Conservation (phyloP, 2,113 vertebrate genomes). For the Eublepharis macularius region DNA sequence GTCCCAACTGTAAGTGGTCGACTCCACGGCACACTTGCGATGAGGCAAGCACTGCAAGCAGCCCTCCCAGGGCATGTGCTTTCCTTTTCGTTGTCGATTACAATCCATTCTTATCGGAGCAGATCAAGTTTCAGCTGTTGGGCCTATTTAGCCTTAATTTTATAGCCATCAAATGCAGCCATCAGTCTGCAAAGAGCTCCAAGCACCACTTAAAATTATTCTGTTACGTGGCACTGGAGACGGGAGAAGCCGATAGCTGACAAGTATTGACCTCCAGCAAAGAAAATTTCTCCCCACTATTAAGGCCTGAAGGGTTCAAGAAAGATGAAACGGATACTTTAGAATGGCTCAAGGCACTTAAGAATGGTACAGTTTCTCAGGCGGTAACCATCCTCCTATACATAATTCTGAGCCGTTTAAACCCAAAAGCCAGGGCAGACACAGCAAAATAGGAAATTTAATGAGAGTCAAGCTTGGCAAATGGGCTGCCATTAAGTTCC, state of each 20-base stretch:
- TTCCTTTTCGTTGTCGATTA: background rate
- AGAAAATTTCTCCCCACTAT: background rate
- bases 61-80: too few relatives aligned
- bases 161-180: background rate
- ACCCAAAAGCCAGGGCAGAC: too few relatives aligned
- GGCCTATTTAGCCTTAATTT: background rate
- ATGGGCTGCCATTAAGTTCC: too few relatives aligned
- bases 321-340: background rate
- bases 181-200: background rate
- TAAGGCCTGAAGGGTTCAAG: background rate
- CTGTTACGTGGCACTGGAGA: background rate
- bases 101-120: background rate
- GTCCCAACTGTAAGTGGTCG: too few relatives aligned
- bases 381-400: background rate
- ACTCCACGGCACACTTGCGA: too few relatives aligned
- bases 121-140: background rate
- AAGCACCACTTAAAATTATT: background rate
- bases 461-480: too few relatives aligned
- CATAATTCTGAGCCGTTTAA: too few relatives aligned
- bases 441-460: too few relatives aligned
- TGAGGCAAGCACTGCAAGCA: too few relatives aligned
- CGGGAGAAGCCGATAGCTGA: background rate
- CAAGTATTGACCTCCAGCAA: constrained; percentile 25
- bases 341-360: constrained; percentile 1
- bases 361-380: constrained; percentile 6